Percentiles rank a stretch among this genome's conserved stretches.
phyloP scores from a whole-genome alignment of 2,888 invertebrate species.

The Torymus auratus region DNA sequence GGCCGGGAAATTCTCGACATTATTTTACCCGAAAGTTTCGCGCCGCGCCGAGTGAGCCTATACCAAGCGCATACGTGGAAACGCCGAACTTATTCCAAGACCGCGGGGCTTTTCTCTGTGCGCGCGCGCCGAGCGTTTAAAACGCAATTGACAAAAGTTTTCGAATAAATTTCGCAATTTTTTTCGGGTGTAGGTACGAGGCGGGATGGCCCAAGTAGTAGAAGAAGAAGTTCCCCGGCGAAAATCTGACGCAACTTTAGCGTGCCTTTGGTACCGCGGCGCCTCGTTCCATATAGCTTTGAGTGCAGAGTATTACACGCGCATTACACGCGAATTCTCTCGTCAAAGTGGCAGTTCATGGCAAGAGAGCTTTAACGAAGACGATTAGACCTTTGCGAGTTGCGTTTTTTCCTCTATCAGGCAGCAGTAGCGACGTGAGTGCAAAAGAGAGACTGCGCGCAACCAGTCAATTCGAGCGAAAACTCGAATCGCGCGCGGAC shows the following conservation, averaged over 20 bases:
- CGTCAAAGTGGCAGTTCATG: not conserved
- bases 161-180: slow-evolving; percentile 29
- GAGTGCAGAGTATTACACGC: no score
- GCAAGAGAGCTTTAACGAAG: not conserved
- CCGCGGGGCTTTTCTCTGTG: not conserved
- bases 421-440: not conserved
- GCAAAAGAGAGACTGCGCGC: not conserved
- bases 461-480: no score
- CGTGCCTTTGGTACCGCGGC: no score
- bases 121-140: not conserved
- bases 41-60: not conserved
- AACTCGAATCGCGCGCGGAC: not conserved
- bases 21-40: slow-evolving; percentile 34
- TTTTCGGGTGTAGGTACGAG: not conserved
- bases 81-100: slow-evolving; percentile 8
- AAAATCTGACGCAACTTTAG: slow-evolving; percentile 2
- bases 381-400: no score
- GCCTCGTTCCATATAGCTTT: no score
- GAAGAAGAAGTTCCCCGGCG: not conserved
- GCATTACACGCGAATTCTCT: not conserved
- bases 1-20: slow-evolving; percentile 23
- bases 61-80: not conserved
- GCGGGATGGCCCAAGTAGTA: no score
- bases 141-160: slow-evolving; percentile 40
- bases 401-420: no score